Conservation (phyloP, 2,888 invertebrate genomes). For the Catotricha subobsoleta region DNA sequence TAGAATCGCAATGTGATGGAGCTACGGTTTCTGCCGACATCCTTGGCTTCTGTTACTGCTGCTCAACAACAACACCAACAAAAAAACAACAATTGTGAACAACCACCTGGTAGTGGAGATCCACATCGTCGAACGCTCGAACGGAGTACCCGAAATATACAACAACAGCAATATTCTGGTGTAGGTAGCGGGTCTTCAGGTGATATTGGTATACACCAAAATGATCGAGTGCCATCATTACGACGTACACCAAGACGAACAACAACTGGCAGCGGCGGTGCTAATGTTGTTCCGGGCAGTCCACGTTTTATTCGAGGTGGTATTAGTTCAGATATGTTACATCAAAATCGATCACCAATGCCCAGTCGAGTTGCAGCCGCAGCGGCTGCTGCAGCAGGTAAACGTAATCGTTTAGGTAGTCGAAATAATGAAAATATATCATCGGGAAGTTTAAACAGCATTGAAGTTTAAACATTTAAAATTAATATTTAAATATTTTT, state of each 20-base stretch:
- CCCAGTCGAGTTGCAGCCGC: constrained; percentile 18
- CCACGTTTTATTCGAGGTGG: constrained; percentile 16
- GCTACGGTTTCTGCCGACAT: constrained; percentile 25
- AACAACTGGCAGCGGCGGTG: constrained; percentile 18
- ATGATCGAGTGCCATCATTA: constrained; percentile 21
- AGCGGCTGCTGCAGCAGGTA: constrained; percentile 13
- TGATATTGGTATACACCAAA: constrained; percentile 12
- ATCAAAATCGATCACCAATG: constrained; percentile 23
- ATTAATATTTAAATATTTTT: no score
- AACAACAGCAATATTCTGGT: constrained; percentile 1
- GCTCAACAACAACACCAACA: constrained; percentile 10
- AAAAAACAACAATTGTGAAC: constrained; percentile 1
- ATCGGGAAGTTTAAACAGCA: constrained; percentile 31
- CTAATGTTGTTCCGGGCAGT: constrained; percentile 16
- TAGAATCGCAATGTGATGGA: constrained; percentile 30
- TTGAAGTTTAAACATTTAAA: constrained; percentile 21
- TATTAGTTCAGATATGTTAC: constrained; percentile 27
- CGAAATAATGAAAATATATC: constrained; percentile 29
- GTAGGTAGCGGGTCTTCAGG: constrained; percentile 14
- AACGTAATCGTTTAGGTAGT: constrained; percentile 27
- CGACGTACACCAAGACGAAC: constrained; percentile 22
- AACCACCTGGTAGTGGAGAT: constrained; percentile 13
- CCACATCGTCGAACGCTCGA: constrained; percentile 24
- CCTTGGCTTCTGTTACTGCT: constrained; percentile 13
- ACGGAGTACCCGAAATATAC: constrained; percentile 22